Evolutionary conservation across 2,797 vertebrate species (phyloP), one percentile per base, ranked within the genome.

Genomic region (Semaprochilodus insignis): DNA sequence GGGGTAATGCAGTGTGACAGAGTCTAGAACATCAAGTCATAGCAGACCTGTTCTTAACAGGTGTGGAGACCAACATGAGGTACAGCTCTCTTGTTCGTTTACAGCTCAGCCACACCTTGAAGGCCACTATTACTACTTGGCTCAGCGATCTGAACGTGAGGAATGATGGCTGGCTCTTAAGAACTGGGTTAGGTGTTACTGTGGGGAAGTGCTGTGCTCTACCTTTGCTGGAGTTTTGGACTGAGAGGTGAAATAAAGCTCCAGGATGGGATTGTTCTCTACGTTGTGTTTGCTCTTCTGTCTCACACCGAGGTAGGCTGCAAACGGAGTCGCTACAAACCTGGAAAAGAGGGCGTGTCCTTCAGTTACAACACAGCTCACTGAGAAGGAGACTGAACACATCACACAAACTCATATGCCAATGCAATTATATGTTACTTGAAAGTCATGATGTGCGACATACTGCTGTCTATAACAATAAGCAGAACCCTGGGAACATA

Each of bases 301-400:
- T 89, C 92, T 95, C 90, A 99, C 95, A 55, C 97, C 96, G 71
- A 95, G 86, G 10, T 76, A 84, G 82, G 88, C 88, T 75, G 97
- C 98, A n/a, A 97, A 80, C 67, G 97, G 96, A 72, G 91, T 93
- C 21, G 97, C 98, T 88, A 98, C 62, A 81, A 91, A 94, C 79
- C 98, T 99, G 92, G 52, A 91, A 77, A 54, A 66, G 19, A 67
- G 19, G 63, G 36, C 70, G 17, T 3, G 55, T 21, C 25, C 19
- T 31, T 11, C 10, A 62, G 34, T 34, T 17, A 72, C 0, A 65
- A 21, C 31, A 59, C 4, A 48, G 6, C 16, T 59, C 23, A 60
- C 19, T 71, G 44, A 13, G 10, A 48, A 13, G 1, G 44, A 44
- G 44, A 44, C 44, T 44, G 44, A 2, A 13, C 5, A 40, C 5